Percentiles rank a stretch among this genome's conserved stretches.
These are phyloP conservation scores for Sander vitreus DNA, from an alignment of 2,113 vertebrate species.

Conservation along the genomic window DNA sequence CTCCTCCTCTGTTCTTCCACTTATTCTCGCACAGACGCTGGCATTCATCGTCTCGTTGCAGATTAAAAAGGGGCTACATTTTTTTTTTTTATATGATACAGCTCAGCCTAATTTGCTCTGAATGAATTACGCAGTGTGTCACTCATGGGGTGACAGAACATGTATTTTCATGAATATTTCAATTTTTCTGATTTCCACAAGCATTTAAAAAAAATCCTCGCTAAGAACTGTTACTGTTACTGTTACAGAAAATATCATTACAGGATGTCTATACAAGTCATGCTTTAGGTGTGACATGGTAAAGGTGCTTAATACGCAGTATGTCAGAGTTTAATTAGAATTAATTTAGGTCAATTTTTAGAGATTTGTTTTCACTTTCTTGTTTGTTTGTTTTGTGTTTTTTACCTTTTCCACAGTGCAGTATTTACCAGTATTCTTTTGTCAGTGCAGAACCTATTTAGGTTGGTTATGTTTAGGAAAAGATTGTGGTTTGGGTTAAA, in stretches of 20 bases:
- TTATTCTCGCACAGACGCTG: conserved; percentile 39
- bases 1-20: conserved; percentile 50
- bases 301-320: background rate
- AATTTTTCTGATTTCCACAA: conserved; percentile 34
- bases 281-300: background rate
- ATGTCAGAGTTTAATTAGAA: background rate
- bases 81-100: conserved; percentile 11
- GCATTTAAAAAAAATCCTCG: background rate
- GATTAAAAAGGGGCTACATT: conserved; percentile 53
- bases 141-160: conserved; percentile 46
- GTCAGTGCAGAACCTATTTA: no score
- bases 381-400: background rate
- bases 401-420: background rate
- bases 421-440: background rate
- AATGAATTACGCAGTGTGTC: conserved; percentile 74
- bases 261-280: background rate
- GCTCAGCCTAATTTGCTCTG: conserved; percentile 54
- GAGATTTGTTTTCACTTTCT: background rate
- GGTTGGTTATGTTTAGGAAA: no score
- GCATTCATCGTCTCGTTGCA: conserved; percentile 44
- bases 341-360: background rate
- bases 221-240: background rate
- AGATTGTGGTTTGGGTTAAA: no score
- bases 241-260: conserved; percentile 12
- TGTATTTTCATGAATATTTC: conserved; percentile 57